Percentiles rank a stretch among this genome's conserved stretches.
phyloP scores from a whole-genome alignment of 1,140 invertebrate genomes.

The Diabrotica virgifera region DNA sequence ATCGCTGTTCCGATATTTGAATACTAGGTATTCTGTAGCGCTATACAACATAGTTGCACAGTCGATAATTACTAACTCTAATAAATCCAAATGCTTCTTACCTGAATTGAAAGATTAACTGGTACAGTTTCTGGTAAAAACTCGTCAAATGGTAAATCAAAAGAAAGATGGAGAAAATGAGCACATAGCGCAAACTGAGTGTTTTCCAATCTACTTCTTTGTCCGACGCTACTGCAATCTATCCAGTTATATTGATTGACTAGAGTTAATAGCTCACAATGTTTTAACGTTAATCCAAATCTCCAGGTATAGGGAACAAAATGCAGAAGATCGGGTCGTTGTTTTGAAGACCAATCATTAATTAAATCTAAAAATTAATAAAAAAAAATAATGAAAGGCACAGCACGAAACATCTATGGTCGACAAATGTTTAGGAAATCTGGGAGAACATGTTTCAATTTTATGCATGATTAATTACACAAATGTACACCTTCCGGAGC shows the following conservation, averaged over 20 bases:
- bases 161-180: constrained; percentile 87
- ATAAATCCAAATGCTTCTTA: constrained; percentile 39
- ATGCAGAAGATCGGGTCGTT: constrained; percentile 83
- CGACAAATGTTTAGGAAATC: background rate
- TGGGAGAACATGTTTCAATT: too few species aligned
- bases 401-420: background rate
- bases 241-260: constrained; percentile 99
- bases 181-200: constrained; percentile 91
- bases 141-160: constrained; percentile 88
- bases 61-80: too few species aligned
- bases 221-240: constrained; percentile 91
- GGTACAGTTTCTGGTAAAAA: constrained; percentile 85
- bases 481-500: too few species aligned
- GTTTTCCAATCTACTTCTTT: constrained; percentile 69
- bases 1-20: too few species aligned
- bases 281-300: constrained; percentile 85
- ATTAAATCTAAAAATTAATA: constrained; percentile 69
- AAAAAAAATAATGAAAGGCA: constrained; percentile 12
- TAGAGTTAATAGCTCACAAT: constrained; percentile 92
- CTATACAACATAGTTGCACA: too few species aligned
- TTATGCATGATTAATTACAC: background rate
- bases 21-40: too few species aligned
- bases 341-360: constrained; percentile 93
- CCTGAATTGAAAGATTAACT: constrained; percentile 88
- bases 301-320: constrained; percentile 98